Conservation (phyloP, 2,888 invertebrate genomes). For the Hetaerina titia region DNA sequence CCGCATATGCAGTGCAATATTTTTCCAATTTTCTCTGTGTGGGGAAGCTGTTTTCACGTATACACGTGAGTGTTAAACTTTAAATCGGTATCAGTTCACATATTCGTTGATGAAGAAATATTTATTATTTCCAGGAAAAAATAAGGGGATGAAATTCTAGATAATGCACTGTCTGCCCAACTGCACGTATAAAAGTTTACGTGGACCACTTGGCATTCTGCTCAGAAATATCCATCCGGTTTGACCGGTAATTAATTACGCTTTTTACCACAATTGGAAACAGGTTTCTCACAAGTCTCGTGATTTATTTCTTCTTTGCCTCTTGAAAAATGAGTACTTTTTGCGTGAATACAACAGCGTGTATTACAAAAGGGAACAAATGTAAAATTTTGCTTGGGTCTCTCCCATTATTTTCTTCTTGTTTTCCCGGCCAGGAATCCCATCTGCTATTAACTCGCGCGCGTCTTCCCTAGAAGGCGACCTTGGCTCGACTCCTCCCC, state of each 20-base stretch:
- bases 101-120: not conserved
- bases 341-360: not conserved
- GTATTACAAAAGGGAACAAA: not conserved
- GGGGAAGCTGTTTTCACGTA: not conserved
- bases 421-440: not conserved
- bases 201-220: not conserved
- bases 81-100: not conserved
- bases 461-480: not conserved
- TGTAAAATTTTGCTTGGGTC: not conserved
- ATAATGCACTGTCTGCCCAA: not conserved
- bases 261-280: not conserved
- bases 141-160: not conserved
- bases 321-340: not conserved
- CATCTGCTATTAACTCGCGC: not conserved
- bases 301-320: not conserved
- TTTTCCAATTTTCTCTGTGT: no score
- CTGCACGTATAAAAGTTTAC: not conserved
- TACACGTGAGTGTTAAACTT: not conserved
- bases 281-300: not conserved
- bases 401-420: not conserved
- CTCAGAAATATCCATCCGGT: slow-evolving; percentile 10
- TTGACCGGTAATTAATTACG: not conserved
- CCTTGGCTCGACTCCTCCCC: slow-evolving; percentile 35
- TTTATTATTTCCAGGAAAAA: not conserved
- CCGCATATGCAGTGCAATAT: no score